Evolutionary conservation across 1,140 invertebrate genomes (phyloP).

Genomic region (Drosophila serrata): DNA sequence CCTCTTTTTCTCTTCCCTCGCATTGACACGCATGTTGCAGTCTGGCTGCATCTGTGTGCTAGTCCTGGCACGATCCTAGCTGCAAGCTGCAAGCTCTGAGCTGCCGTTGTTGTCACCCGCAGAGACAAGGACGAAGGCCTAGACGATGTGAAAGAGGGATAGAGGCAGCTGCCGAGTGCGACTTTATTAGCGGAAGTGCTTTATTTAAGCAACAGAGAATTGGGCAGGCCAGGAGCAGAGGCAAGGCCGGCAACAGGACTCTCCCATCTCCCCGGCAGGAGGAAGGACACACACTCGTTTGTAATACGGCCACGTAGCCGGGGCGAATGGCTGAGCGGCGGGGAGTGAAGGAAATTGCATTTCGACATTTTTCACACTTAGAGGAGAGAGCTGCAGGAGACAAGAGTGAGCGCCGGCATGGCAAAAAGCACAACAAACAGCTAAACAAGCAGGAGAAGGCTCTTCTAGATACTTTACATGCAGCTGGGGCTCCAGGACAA

Average conservation of each 20-base stretch:
- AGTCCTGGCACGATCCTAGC: constrained; percentile 45
- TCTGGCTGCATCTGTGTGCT: constrained; percentile 54
- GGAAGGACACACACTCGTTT: constrained; percentile 70
- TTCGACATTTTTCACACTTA: constrained; percentile 84
- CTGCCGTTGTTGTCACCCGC: constrained; percentile 45
- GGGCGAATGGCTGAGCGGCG: constrained; percentile 9
- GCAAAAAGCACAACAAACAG: constrained; percentile 69
- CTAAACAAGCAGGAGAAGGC: constrained; percentile 52
- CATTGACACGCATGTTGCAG: constrained; percentile 81
- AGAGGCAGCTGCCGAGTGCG: constrained; percentile 55
- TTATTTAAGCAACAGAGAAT: constrained; percentile 78
- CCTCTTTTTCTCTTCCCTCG: constrained; percentile 17
- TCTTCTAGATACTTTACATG: constrained; percentile 76
- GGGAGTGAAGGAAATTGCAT: constrained; percentile 76
- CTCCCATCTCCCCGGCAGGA: constrained; percentile 16
- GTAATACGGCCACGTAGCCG: constrained; percentile 75
- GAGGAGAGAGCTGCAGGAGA: constrained; percentile 45
- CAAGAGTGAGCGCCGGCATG: constrained; percentile 58
- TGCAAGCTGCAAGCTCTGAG: constrained; percentile 20
- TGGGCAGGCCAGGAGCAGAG: constrained; percentile 40
- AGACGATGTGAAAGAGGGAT: constrained; percentile 10
- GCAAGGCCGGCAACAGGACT: constrained; percentile 44
- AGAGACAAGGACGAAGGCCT: constrained; percentile 7
- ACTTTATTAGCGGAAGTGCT: constrained; percentile 84
- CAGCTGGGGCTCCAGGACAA: constrained; percentile 50